phyloP scores from a whole-genome alignment of 1,140 invertebrate genomes.

The Popillia japonica region DNA sequence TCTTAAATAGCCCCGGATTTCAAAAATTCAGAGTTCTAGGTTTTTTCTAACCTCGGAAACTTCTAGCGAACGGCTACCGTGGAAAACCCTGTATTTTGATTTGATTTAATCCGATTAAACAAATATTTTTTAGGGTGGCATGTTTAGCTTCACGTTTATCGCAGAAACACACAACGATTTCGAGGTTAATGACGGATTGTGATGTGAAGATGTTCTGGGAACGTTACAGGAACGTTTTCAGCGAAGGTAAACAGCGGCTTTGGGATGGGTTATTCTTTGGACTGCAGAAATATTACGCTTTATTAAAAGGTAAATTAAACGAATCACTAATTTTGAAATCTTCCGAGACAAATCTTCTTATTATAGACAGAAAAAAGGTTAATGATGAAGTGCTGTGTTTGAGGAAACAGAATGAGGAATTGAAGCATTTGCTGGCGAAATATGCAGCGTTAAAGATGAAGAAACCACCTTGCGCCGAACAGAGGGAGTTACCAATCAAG shows the following conservation, averaged over 20 bases:
- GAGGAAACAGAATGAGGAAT: constrained; percentile 52
- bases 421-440: constrained; percentile 51
- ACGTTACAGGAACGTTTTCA: constrained; percentile 60
- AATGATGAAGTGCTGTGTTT: constrained; percentile 54
- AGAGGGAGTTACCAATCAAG: constrained; percentile 26
- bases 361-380: constrained; percentile 52
- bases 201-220: constrained; percentile 66
- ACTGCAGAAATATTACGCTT: constrained; percentile 65
- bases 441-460: constrained; percentile 46
- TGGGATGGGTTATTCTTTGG: constrained; percentile 66
- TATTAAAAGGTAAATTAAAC: constrained; percentile 52
- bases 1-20: too few relatives aligned
- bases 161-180: constrained; percentile 58
- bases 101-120: too few relatives aligned
- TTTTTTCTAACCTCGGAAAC: too few relatives aligned
- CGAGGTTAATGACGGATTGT: constrained; percentile 60
- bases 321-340: neutral
- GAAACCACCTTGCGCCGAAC: constrained; percentile 44
- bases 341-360: neutral
- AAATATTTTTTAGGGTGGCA: neutral
- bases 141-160: constrained; percentile 40
- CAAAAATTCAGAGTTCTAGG: too few relatives aligned
- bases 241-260: constrained; percentile 60
- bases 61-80: too few relatives aligned
- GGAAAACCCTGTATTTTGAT: too few relatives aligned